Base-by-base conservation (phyloP, 2,113 vertebrate genomes). In the Calidris pugnax region DNA sequence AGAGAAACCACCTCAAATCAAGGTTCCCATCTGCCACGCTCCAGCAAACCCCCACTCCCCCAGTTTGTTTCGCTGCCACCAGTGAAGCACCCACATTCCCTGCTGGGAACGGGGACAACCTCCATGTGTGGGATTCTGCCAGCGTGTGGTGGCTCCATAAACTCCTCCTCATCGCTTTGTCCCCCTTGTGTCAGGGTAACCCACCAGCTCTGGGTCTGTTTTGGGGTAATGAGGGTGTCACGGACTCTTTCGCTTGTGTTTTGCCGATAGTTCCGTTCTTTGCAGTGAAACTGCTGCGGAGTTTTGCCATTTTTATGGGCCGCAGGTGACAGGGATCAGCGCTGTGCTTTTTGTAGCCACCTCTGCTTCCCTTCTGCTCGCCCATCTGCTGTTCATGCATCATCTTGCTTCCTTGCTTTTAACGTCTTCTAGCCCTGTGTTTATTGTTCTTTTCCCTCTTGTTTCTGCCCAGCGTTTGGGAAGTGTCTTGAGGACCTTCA, bases 101-200 rank as follows among this genome's bases (percentile, higher is more conserved):
- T 2, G 22, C 72, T 3, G 6, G 27, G 16, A 39, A 22, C 8
- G 1, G 56, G 69, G 35, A 33, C 43, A 41, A 0, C 12, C 12
- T 23, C 28, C 20, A 1, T 0, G 1, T 0, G 5, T 9, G 35
- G 50, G 35, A 33, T 28, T 11, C n/a, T 12, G 33, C 0, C 0
- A 30, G 33, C 12, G 3, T 6, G 1, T 1, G 0, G 50, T 45
- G 64, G 13, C 73, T 71, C 45, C 0, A 8, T 68, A 55, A 97
- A 77, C 94, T 91, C 73, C 86, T 89, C 30, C 1, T 93, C 75
- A 56, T 93, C 94, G 66, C 83, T 91, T 79, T 77, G 90, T 80
- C 82, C 62, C 74, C 20, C 50, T 76, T 30, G 39, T 35, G 24
- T 82, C 60, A 12, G 17, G 32, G 89, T 87, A 83, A 94, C 86